These are phyloP conservation scores for Cinclus cinclus DNA, from an alignment of 2,113 vertebrate species.

Conservation along the genomic window DNA sequence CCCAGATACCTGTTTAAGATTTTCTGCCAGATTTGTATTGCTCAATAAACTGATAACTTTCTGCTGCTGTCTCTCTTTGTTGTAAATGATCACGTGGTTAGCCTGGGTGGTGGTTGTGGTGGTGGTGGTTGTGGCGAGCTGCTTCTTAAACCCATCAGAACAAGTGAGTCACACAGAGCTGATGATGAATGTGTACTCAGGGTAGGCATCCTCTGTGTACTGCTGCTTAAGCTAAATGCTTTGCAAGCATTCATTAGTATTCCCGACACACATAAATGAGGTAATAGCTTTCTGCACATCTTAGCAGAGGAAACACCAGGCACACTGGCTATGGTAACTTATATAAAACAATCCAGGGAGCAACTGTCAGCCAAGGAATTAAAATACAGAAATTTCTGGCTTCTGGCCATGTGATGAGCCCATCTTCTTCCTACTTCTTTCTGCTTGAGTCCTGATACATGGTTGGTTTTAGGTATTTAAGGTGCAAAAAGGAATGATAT, in stretches of 20 bases:
- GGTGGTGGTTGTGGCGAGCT: not conserved
- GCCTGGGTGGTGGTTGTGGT: no score
- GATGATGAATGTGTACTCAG: not conserved
- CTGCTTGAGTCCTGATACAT: not conserved
- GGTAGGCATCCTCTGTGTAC: not conserved
- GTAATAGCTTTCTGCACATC: not conserved
- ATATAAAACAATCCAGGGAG: not conserved
- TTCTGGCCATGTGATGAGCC: not conserved
- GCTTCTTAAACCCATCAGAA: not conserved
- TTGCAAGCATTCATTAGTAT: not conserved
- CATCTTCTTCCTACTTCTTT: not conserved
- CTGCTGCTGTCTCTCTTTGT: not conserved
- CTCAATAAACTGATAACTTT: not conserved
- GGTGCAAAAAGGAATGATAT: not conserved
- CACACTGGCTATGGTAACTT: not conserved
- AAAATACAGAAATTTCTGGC: not conserved
- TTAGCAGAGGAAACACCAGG: not conserved
- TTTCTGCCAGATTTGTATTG: not conserved
- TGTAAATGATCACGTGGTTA: not conserved
- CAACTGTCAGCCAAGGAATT: not conserved
- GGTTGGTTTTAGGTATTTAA: not conserved
- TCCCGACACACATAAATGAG: not conserved
- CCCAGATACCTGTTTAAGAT: not conserved
- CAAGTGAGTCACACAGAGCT: not conserved
- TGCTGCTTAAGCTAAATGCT: not conserved